Evolutionary conservation across 2,113 vertebrate genomes (phyloP).

Genomic region (Monopterus albus): DNA sequence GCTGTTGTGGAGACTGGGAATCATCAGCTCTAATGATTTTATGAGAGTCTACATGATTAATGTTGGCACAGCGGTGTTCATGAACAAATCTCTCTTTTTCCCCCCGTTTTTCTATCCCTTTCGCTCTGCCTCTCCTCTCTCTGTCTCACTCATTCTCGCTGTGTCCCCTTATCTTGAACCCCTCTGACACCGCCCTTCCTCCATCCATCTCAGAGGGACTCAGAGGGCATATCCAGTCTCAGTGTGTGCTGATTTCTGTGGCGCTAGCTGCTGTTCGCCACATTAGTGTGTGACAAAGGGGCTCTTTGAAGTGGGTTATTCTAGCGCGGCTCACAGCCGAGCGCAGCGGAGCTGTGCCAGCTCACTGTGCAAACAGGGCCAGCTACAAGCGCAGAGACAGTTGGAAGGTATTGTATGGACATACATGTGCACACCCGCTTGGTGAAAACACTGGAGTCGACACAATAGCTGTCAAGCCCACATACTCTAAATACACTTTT

Average conservation of each 20-base stretch:
- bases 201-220: slow-evolving; percentile 49
- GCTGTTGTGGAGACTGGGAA: slow-evolving; percentile 50
- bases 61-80: slow-evolving; percentile 73
- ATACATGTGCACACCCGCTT: slow-evolving; percentile 41
- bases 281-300: slow-evolving; percentile 79
- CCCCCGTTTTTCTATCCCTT: slow-evolving; percentile 11
- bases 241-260: slow-evolving; percentile 64
- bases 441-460: slow-evolving; percentile 54
- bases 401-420: slow-evolving; percentile 35
- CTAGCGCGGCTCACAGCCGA: slow-evolving; percentile 57
- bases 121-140: background rate
- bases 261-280: slow-evolving; percentile 71
- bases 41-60: slow-evolving; percentile 77
- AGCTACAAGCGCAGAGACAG: slow-evolving; percentile 44
- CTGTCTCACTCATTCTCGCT: too few species aligned
- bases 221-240: slow-evolving; percentile 67
- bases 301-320: slow-evolving; percentile 80
- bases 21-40: slow-evolving; percentile 78
- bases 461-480: slow-evolving; percentile 63
- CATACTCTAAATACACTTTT: slow-evolving; percentile 58
- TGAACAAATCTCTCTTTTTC: slow-evolving; percentile 52
- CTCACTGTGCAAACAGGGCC: slow-evolving; percentile 63
- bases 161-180: too few species aligned
- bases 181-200: slow-evolving; percentile 21
- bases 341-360: slow-evolving; percentile 61